phyloP scores from a whole-genome alignment of 2,797 vertebrate species.

The Vipera latastei region DNA sequence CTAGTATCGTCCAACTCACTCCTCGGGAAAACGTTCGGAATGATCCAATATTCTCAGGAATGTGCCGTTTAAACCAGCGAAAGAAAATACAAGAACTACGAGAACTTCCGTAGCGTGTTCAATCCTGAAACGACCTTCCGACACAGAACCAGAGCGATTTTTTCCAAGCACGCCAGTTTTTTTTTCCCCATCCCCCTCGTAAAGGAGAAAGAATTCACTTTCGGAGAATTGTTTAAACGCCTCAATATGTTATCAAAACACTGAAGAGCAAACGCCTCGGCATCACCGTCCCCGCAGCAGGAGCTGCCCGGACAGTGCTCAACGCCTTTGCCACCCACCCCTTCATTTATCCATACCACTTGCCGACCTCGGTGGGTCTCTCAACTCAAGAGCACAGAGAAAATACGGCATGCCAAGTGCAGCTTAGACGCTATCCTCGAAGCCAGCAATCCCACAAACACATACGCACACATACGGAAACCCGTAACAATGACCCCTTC shows the following conservation, averaged over 20 bases:
- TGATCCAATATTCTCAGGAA: background rate
- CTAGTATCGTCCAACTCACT: background rate
- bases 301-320: background rate
- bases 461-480: background rate
- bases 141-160: background rate
- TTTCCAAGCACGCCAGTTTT: background rate
- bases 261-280: background rate
- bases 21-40: background rate
- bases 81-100: background rate
- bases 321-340: background rate
- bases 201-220: background rate
- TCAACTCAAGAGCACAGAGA: background rate
- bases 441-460: background rate
- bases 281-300: background rate
- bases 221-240: background rate
- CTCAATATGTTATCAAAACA: background rate
- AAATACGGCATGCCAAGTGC: background rate
- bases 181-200: background rate
- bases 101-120: too few species aligned
- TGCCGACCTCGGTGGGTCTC: background rate
- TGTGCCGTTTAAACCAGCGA: background rate
- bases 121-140: background rate
- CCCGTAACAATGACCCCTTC: background rate
- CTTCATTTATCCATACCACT: background rate
- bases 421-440: background rate